These are phyloP conservation scores for Pachymerium ferrugineum DNA, from an alignment of 2,888 invertebrate species.

Conservation along the genomic window DNA sequence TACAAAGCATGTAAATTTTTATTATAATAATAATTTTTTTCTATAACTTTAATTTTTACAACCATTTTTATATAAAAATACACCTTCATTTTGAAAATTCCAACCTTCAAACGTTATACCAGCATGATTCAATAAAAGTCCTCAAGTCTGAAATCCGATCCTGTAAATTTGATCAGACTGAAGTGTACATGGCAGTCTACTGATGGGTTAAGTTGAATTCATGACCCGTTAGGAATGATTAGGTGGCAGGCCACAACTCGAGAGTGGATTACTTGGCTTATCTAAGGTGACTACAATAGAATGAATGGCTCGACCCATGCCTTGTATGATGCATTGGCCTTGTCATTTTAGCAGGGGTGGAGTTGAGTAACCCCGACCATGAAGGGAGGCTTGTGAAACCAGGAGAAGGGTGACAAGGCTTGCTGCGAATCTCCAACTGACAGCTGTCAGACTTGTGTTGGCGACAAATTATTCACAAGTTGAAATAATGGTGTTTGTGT, in stretches of 20 bases:
- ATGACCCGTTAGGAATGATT: constrained; percentile 10
- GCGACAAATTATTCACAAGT: constrained; percentile 30
- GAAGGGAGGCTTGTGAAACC: background rate
- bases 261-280: constrained; percentile 18
- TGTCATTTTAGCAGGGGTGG: constrained; percentile 17
- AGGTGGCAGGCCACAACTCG: constrained; percentile 12
- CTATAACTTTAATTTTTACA: too few relatives aligned
- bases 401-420: background rate
- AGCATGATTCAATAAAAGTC: too few relatives aligned
- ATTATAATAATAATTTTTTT: too few relatives aligned
- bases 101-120: too few relatives aligned
- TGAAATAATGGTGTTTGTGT: background rate
- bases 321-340: constrained; percentile 17
- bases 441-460: constrained; percentile 29
- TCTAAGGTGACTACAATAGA: constrained; percentile 6
- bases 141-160: too few relatives aligned
- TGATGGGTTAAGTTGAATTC: too few relatives aligned
- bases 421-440: too few relatives aligned
- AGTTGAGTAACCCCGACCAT: background rate
- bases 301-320: background rate
- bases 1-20: too few relatives aligned
- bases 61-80: too few relatives aligned
- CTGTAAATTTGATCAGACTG: too few relatives aligned
- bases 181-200: too few relatives aligned
- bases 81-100: too few relatives aligned